Evolutionary conservation across 2,888 invertebrate species (phyloP).

Genomic region (Tiliacea aurago): DNA sequence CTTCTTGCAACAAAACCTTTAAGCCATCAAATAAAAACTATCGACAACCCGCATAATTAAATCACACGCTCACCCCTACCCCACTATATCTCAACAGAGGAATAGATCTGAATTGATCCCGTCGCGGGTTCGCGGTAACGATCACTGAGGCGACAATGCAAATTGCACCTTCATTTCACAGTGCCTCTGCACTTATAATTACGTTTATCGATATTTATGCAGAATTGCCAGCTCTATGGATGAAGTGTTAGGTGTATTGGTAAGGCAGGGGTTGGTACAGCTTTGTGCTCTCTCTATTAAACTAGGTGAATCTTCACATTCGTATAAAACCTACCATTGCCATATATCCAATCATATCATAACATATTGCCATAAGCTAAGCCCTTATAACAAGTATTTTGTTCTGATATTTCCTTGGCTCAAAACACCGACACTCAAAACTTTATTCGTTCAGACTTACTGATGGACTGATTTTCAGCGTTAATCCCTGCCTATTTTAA

Average conservation of each 20-base stretch:
- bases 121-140: conserved; percentile 66
- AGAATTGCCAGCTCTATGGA: neutral
- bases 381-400: neutral
- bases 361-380: too few relatives aligned
- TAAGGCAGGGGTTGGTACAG: neutral
- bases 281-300: neutral
- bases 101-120: conserved; percentile 78
- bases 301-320: neutral
- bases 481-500: too few relatives aligned
- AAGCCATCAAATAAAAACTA: conserved; percentile 20
- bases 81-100: conserved; percentile 57
- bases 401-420: neutral
- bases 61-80: conserved; percentile 46
- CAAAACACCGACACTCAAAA: neutral
- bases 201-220: conserved; percentile 14
- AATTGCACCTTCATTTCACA: conserved; percentile 68
- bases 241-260: neutral
- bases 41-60: conserved; percentile 58
- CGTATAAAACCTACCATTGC: neutral
- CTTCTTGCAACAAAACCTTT: neutral
- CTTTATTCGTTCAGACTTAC: too few relatives aligned
- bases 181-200: conserved; percentile 53
- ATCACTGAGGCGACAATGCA: conserved; percentile 81
- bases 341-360: too few relatives aligned
- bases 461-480: too few relatives aligned